phyloP scores from a whole-genome alignment of 64 coral and sea anemone genomes.

The Dendrophyllia cribrosa region DNA sequence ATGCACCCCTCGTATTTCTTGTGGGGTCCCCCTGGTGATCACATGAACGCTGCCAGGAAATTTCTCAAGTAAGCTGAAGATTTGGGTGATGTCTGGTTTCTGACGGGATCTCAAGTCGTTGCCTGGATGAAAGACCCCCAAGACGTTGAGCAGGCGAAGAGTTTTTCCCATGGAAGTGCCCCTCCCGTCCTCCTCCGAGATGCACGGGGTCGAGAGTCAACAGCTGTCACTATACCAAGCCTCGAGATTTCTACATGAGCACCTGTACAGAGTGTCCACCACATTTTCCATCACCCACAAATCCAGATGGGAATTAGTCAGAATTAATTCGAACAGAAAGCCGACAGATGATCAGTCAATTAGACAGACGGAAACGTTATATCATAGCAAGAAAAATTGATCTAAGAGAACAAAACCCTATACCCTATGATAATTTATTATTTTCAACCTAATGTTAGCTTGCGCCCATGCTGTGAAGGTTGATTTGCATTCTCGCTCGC shows the following conservation, averaged over 20 bases:
- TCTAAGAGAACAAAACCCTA: no score
- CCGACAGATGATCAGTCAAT: no score
- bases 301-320: constrained; percentile 73
- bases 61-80: constrained; percentile 64
- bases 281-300: constrained; percentile 81
- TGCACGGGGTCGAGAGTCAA: constrained; percentile 31
- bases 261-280: constrained; percentile 78
- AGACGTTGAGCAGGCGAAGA: constrained; percentile 56
- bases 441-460: no score
- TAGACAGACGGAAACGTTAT: no score
- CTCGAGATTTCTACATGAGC: constrained; percentile 78
- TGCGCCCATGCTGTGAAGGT: no score
- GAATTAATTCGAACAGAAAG: background rate
- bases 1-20: constrained; percentile 72
- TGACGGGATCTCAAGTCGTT: constrained; percentile 75
- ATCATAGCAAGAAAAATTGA: no score
- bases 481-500: no score
- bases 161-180: constrained; percentile 80
- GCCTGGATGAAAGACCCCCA: constrained; percentile 87
- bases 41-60: constrained; percentile 72
- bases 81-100: constrained; percentile 81
- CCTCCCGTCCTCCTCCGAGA: constrained; percentile 60
- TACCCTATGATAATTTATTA: no score
- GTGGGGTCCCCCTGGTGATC: constrained; percentile 15
- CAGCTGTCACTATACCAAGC: constrained; percentile 69